A percentile compares a stretch with the other conserved stretches of the same genome.
Conservation (phyloP, 2,797 vertebrate genomes). For the Synanceia verrucosa region DNA sequence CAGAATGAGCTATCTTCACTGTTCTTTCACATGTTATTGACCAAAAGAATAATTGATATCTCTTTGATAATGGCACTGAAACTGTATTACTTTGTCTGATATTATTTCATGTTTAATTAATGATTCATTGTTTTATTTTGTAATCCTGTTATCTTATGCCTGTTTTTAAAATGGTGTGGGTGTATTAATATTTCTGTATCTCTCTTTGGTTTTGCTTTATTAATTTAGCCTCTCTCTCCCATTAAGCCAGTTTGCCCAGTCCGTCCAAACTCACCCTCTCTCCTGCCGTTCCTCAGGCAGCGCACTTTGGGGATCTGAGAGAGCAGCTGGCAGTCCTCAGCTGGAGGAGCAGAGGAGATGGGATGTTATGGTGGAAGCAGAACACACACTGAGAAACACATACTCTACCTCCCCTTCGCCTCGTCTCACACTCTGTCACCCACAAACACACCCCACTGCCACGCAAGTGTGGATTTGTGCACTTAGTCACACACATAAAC, state of each 20-base stretch:
- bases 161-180: neutral
- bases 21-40: neutral
- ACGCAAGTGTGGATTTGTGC: neutral
- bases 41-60: neutral
- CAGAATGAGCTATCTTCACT: neutral
- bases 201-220: neutral
- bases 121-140: neutral
- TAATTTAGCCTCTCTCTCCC: neutral
- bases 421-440: slow-evolving; percentile 11
- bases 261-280: slow-evolving; percentile 88
- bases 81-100: neutral
- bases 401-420: neutral
- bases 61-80: neutral
- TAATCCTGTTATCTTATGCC: neutral
- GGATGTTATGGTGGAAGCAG: slow-evolving; percentile 50
- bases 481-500: slow-evolving; percentile 5
- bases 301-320: slow-evolving; percentile 94
- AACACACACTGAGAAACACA: slow-evolving; percentile 49
- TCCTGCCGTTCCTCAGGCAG: slow-evolving; percentile 90
- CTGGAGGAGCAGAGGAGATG: slow-evolving; percentile 76
- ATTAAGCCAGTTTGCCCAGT: neutral
- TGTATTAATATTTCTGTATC: neutral
- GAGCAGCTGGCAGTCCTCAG: slow-evolving; percentile 96
- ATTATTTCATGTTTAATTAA: neutral
- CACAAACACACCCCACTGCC: slow-evolving; percentile 6